phyloP scores from a whole-genome alignment of 2,797 vertebrate species.

The Mus minutoides region DNA sequence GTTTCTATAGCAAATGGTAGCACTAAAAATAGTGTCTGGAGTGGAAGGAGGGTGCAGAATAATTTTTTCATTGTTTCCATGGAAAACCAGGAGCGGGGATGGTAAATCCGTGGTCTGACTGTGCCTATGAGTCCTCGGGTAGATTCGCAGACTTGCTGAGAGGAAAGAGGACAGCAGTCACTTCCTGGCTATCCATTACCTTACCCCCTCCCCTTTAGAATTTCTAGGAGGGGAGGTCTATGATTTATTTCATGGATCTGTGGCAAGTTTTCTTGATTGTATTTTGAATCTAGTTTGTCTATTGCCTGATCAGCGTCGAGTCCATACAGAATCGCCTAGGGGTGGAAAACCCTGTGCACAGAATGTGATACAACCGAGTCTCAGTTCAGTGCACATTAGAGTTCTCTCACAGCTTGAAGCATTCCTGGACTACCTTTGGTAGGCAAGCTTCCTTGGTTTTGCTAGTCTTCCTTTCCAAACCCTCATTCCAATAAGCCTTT shows the following conservation, averaged over 20 bases:
- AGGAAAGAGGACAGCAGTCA: background rate
- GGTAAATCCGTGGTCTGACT: background rate
- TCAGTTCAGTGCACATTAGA: background rate
- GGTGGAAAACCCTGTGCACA: background rate
- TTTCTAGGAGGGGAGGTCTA: background rate
- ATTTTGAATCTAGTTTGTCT: background rate
- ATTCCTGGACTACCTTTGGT: background rate
- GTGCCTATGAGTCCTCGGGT: background rate
- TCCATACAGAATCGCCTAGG: background rate
- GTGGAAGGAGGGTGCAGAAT: constrained; percentile 65
- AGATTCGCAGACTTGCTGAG: background rate
- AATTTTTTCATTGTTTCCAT: constrained; percentile 79
- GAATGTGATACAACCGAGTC: background rate
- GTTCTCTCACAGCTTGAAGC: background rate
- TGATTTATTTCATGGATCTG: background rate
- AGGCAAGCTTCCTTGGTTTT: background rate
- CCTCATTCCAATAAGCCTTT: background rate
- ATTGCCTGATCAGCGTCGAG: background rate
- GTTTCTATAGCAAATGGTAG: constrained; percentile 74
- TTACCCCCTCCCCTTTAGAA: background rate
- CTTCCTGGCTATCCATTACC: background rate
- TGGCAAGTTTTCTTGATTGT: background rate
- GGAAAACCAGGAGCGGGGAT: constrained; percentile 69
- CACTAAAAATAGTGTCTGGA: constrained; percentile 75
- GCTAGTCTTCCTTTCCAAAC: too few species aligned